These are phyloP conservation scores for Pampusana beccarii DNA, from an alignment of 2,113 vertebrate genomes.

Conservation along the genomic window DNA sequence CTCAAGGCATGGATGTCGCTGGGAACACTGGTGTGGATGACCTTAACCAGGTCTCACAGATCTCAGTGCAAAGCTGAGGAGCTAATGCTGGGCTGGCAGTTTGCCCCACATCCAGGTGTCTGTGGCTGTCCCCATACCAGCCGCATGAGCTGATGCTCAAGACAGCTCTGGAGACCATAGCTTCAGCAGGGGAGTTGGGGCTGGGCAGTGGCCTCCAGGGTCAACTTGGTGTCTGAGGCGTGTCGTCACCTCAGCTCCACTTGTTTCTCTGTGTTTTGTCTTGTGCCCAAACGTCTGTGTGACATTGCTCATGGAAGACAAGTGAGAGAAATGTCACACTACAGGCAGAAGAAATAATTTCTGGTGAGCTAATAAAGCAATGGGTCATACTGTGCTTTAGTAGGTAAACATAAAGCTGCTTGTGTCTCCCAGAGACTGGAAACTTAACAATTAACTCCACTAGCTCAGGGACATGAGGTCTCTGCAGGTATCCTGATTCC, in stretches of 20 bases:
- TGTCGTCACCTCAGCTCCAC: neutral
- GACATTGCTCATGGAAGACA: neutral
- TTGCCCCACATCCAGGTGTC: neutral
- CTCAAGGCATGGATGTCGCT: neutral
- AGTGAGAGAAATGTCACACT: neutral
- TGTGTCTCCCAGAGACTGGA: neutral
- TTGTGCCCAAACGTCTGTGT: neutral
- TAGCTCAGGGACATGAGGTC: neutral
- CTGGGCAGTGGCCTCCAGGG: neutral
- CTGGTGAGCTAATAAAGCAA: neutral
- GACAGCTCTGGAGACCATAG: neutral
- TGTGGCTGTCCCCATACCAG: neutral
- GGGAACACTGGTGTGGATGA: neutral
- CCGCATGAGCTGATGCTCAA: rapidly evolving
- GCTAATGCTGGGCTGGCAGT: neutral
- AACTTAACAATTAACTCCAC: neutral
- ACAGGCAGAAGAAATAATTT: neutral
- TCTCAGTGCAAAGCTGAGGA: neutral
- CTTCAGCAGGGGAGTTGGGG: neutral
- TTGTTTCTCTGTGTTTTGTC: neutral
- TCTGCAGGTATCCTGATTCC: neutral
- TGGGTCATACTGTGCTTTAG: neutral
- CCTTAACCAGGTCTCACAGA: neutral
- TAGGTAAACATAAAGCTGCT: neutral
- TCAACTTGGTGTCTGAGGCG: neutral